A percentile compares a stretch with the other conserved stretches of the same genome.
These are phyloP conservation scores for Drosophila atripex DNA, from an alignment of 2,888 invertebrate species.

Conservation along the genomic window DNA sequence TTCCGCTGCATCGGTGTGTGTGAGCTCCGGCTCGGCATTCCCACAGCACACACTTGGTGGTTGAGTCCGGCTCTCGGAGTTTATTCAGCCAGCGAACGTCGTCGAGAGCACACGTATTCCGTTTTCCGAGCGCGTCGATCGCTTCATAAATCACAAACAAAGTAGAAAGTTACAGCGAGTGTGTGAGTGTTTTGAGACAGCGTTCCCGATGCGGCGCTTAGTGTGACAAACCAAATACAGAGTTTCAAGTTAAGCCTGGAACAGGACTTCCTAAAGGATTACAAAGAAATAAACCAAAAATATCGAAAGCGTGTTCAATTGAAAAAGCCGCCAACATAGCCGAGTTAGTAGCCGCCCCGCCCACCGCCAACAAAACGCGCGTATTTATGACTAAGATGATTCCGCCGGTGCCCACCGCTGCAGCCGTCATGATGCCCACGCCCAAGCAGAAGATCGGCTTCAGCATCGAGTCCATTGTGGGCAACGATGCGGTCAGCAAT, in stretches of 20 bases:
- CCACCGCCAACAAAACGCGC: slow-evolving; percentile 64
- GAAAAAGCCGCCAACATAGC: slow-evolving; percentile 71
- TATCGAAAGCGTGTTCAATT: slow-evolving; percentile 10
- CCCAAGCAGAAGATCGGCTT: slow-evolving; percentile 97
- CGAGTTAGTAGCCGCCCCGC: slow-evolving; percentile 71
- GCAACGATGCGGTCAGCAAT: slow-evolving; percentile 85
- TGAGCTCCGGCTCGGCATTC: slow-evolving; percentile 50
- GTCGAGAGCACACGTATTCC: slow-evolving; percentile 81
- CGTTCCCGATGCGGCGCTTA: slow-evolving; percentile 27
- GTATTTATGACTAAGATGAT: slow-evolving; percentile 88
- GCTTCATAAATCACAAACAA: slow-evolving; percentile 32
- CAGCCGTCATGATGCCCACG: slow-evolving; percentile 93
- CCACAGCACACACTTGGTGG: slow-evolving; percentile 78
- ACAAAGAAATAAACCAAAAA: slow-evolving; percentile 5
- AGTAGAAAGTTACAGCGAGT: slow-evolving; percentile 19
- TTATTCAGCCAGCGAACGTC: slow-evolving; percentile 83
- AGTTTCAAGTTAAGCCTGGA: slow-evolving; percentile 32
- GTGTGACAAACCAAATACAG: slow-evolving; percentile 36
- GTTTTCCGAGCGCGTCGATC: slow-evolving; percentile 68
- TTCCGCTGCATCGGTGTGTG: slow-evolving; percentile 34
- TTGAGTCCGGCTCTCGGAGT: slow-evolving; percentile 72
- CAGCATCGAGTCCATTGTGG: slow-evolving; percentile 97
- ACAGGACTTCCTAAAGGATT: slow-evolving; percentile 55
- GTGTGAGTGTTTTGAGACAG: slow-evolving; percentile 24
- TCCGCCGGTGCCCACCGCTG: slow-evolving; percentile 95